Percentiles rank a stretch among this genome's conserved stretches.
These are phyloP conservation scores for Montipora efflorescens DNA, from an alignment of 64 coral and sea anemone genomes.

Conservation along the genomic window DNA sequence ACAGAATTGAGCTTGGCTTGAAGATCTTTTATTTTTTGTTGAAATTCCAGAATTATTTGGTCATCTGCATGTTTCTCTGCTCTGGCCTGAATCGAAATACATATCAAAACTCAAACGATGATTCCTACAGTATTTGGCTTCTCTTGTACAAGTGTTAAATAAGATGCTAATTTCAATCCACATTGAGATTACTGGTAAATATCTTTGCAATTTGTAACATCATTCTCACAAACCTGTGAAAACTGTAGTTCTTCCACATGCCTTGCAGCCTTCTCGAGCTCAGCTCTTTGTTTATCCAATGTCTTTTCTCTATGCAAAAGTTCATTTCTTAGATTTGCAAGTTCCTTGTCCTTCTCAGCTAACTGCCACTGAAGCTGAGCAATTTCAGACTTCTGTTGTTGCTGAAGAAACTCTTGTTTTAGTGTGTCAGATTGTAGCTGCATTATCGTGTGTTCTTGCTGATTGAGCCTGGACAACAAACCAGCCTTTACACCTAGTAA, in stretches of 20 bases:
- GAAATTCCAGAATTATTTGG: slow-evolving; percentile 71
- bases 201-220: no score
- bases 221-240: slow-evolving; percentile 70
- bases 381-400: slow-evolving; percentile 77
- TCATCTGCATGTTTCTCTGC: slow-evolving; percentile 61
- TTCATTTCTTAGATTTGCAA: slow-evolving; percentile 83
- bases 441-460: slow-evolving; percentile 96
- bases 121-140: no score
- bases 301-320: slow-evolving; percentile 83
- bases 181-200: no score
- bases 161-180: no score
- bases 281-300: slow-evolving; percentile 86
- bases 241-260: slow-evolving; percentile 79
- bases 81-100: slow-evolving; percentile 38
- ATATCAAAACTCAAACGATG: neutral
- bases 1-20: slow-evolving; percentile 85
- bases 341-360: slow-evolving; percentile 86
- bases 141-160: no score
- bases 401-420: slow-evolving; percentile 86
- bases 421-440: slow-evolving; percentile 91
- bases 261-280: slow-evolving; percentile 81
- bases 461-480: slow-evolving; percentile 76
- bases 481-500: slow-evolving; percentile 85
- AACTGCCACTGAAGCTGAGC: slow-evolving; percentile 78
- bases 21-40: slow-evolving; percentile 73